Conservation (phyloP, 1,140 invertebrate genomes). For the Leptinotarsa texana region DNA sequence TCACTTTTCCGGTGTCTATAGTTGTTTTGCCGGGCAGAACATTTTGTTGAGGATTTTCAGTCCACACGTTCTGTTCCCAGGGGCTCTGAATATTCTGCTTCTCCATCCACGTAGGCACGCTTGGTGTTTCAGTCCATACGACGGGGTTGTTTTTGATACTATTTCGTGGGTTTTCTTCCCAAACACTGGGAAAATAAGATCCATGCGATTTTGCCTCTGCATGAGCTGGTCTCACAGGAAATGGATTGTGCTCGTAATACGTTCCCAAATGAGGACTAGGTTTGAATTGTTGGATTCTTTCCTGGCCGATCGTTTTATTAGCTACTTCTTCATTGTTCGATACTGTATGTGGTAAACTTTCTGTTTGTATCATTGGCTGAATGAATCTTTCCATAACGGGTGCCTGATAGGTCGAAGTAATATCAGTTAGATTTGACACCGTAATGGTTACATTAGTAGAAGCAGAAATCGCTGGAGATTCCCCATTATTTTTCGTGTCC, state of each 20-base stretch:
- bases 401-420: neutral
- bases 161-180: neutral
- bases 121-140: slow-evolving; percentile 13
- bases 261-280: slow-evolving; percentile 22
- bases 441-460: neutral
- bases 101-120: slow-evolving; percentile 7
- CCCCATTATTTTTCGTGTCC: neutral
- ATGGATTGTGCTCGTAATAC: slow-evolving; percentile 45
- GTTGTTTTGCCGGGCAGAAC: neutral
- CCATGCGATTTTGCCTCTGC: slow-evolving; percentile 33
- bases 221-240: slow-evolving; percentile 46
- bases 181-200: slow-evolving; percentile 4
- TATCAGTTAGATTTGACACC: neutral
- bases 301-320: neutral
- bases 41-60: neutral
- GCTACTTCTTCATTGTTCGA: neutral
- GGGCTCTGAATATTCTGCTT: slow-evolving; percentile 13
- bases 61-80: neutral
- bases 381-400: neutral
- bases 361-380: slow-evolving; percentile 1
- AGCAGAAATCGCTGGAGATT: neutral
- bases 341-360: neutral
- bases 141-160: neutral
- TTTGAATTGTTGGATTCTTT: neutral
- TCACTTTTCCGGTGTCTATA: slow-evolving; percentile 15